Evolutionary conservation across 2,113 vertebrate species (phyloP).

Genomic region (Poecile atricapillus): DNA sequence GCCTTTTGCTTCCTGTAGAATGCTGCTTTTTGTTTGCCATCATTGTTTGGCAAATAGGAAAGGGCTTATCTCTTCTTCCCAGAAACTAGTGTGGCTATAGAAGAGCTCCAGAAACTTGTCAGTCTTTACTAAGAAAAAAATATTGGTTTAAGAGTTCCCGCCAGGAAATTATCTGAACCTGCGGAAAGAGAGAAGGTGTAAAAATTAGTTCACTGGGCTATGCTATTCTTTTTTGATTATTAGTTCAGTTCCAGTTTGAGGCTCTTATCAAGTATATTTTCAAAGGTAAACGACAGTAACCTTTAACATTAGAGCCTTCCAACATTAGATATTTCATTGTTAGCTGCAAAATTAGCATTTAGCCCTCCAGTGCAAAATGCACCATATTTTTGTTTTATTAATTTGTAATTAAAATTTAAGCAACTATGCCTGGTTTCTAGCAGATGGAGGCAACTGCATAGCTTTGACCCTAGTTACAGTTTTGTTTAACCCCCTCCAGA

Average conservation of each 20-base stretch:
- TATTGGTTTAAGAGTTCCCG: slow-evolving; percentile 3
- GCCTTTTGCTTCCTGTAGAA: slow-evolving; percentile 24
- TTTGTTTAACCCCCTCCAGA: slow-evolving; percentile 63
- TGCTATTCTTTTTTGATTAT: background rate
- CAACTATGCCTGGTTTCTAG: background rate
- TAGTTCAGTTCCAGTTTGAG: background rate
- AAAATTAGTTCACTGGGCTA: slow-evolving; percentile 36
- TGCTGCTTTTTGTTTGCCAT: slow-evolving; percentile 41
- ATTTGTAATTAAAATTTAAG: slow-evolving; percentile 57
- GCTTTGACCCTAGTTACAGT: slow-evolving; percentile 50
- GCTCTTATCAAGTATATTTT: slow-evolving; percentile 8
- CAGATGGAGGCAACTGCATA: slow-evolving; percentile 29
- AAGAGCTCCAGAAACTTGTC: slow-evolving; percentile 54
- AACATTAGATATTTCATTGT: background rate
- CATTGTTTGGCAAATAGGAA: slow-evolving; percentile 45
- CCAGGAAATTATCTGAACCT: slow-evolving; percentile 44
- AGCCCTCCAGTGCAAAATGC: background rate
- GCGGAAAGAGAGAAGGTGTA: background rate
- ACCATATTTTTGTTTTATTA: slow-evolving; percentile 23
- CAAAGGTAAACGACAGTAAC: background rate
- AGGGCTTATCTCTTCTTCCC: slow-evolving; percentile 54
- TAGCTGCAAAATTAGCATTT: background rate
- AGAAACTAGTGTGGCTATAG: slow-evolving; percentile 42
- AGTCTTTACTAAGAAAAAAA: slow-evolving; percentile 34
- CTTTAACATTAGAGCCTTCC: background rate